These are phyloP conservation scores for Hydrolagus affinis DNA, from an alignment of 2,113 vertebrate genomes.

Conservation along the genomic window DNA sequence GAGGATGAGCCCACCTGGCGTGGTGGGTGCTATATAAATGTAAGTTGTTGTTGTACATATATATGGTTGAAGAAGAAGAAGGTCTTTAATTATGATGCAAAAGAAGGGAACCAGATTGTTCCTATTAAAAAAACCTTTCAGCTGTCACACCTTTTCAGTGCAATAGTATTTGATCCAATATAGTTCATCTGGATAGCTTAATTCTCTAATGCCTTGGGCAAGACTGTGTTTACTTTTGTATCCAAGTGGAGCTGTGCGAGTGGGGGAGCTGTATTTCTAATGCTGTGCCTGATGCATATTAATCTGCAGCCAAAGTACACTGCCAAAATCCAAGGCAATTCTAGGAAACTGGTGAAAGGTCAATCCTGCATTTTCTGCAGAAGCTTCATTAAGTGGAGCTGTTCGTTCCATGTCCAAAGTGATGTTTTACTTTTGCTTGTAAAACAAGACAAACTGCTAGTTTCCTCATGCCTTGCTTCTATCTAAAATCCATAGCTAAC, in stretches of 20 bases:
- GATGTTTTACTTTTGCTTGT: conserved; percentile 9
- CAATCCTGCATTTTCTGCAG: background rate
- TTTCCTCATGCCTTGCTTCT: conserved; percentile 3
- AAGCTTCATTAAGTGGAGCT: conserved; percentile 4
- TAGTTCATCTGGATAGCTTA: background rate
- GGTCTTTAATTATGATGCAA: too few species aligned
- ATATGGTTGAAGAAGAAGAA: too few species aligned
- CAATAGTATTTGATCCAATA: too few species aligned
- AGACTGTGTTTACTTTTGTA: conserved; percentile 16
- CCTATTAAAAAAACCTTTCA: too few species aligned
- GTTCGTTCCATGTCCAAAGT: background rate
- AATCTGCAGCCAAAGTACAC: conserved; percentile 17
- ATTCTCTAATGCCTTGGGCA: conserved; percentile 5
- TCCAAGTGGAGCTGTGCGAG: background rate
- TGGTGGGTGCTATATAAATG: too few species aligned
- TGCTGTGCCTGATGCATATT: conserved; percentile 22
- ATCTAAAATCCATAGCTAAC: conserved; percentile 8
- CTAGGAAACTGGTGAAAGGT: conserved; percentile 23
- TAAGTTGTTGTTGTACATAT: too few species aligned
- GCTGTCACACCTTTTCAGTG: too few species aligned
- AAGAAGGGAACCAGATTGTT: too few species aligned
- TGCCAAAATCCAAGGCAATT: conserved; percentile 26
- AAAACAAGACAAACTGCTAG: conserved; percentile 17
- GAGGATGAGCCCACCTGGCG: too few species aligned
- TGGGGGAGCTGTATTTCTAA: conserved; percentile 12